A percentile compares a stretch with the other conserved stretches of the same genome.
phyloP scores from a whole-genome alignment of 2,113 vertebrate genomes.

The Microtus richardsoni region DNA sequence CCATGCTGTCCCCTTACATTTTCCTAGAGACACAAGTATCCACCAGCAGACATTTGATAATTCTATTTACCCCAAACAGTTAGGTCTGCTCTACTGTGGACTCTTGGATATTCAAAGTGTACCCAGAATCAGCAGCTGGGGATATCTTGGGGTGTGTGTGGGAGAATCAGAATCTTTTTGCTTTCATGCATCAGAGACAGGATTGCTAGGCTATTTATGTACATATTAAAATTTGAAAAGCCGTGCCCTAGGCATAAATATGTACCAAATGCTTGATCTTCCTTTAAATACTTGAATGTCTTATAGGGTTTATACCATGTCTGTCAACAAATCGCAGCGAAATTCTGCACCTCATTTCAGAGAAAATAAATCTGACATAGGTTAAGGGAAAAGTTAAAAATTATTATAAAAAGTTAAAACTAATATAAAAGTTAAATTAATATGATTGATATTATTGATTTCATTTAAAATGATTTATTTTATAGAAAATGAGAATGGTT shows the following conservation, averaged over 20 bases:
- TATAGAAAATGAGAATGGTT: background rate
- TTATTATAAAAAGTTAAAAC: too few species aligned
- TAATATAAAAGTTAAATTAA: background rate
- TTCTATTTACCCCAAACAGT: too few species aligned
- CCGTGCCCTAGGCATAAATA: rapidly evolving
- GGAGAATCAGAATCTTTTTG: background rate
- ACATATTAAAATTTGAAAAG: background rate
- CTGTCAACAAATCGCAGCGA: too few species aligned
- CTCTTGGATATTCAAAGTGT: too few species aligned
- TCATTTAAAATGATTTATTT: background rate
- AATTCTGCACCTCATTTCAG: background rate
- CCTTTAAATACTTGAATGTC: background rate
- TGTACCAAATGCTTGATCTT: background rate
- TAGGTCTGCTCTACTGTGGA: too few species aligned
- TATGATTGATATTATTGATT: background rate
- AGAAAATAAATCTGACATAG: background rate
- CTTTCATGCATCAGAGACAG: background rate
- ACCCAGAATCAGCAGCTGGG: too few species aligned
- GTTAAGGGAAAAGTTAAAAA: background rate
- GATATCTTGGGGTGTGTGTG: too few species aligned
- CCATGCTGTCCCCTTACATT: too few species aligned
- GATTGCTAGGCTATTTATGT: background rate
- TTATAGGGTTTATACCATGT: background rate
- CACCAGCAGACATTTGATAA: too few species aligned
- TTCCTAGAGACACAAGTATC: too few species aligned